Evolutionary conservation across 23 tunicate genomes (phyloP).

Genomic region (Styela clava): DNA sequence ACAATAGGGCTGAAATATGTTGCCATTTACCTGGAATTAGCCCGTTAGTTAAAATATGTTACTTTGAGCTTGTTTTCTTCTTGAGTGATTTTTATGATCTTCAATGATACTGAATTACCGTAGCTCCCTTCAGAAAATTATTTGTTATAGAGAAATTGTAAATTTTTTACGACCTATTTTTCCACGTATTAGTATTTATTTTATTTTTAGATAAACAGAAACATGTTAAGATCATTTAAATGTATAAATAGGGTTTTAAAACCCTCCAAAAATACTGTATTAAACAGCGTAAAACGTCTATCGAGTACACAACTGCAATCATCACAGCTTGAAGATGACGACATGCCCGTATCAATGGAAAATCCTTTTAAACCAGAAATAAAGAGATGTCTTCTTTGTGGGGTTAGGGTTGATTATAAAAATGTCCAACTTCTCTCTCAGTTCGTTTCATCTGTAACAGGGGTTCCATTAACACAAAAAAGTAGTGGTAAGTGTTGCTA

Average conservation of each 20-base stretch:
- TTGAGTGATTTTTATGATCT: no score
- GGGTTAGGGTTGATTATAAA: conserved; percentile 64
- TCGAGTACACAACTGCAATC: background rate
- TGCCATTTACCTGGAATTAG: no score
- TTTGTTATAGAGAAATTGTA: no score
- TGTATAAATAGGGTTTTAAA: no score
- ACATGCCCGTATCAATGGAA: conserved; percentile 57
- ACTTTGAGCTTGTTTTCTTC: no score
- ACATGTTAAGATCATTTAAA: background rate
- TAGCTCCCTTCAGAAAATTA: no score
- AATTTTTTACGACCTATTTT: no score
- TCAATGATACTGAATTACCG: no score
- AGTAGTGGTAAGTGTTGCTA: conserved; percentile 7
- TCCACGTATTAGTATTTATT: background rate
- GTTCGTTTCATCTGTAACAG: conserved; percentile 57
- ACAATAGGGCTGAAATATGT: no score
- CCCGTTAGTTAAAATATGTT: no score
- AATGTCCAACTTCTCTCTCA: conserved; percentile 74
- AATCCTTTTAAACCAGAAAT: conserved; percentile 37
- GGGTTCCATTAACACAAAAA: conserved; percentile 42
- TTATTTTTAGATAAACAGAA: background rate
- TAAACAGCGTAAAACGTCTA: no score
- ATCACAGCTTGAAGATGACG: conserved; percentile 15
- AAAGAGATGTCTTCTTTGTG: conserved; percentile 55
- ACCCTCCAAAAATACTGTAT: background rate